Evolutionary conservation across 2,888 invertebrate species (phyloP), one percentile per base, ranked within the genome.

Genomic region (Cephus pulcher): DNA sequence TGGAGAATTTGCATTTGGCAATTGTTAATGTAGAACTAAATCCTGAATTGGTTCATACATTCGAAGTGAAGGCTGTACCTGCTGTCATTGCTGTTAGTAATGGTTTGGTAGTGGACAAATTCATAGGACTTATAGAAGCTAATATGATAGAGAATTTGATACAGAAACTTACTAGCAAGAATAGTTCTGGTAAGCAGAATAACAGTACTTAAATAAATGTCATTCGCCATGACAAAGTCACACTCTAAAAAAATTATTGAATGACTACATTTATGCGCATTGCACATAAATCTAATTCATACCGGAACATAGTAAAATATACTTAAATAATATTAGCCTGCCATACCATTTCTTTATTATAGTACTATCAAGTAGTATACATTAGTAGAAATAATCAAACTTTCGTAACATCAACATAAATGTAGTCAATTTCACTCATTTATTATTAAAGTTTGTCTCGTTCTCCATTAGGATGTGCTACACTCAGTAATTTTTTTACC

Each of bases 41-140:
- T 90, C 95, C 96, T 0, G 96, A 97, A 86, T 91, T 97, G 79
- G 97, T 97, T 35, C 96, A 96, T 86, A 96, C 96, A 0, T 97
- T 95, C 84, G 95, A 95, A 88, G 96, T 97, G 0, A 96, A 96
- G 92, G 97, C 97, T 40, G 96, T 97, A 0, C 97, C 97, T 35
- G 96, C 96, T 1, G 95, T 96, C 12, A 94, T 97, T 89, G 97
- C 97, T 12, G 96, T 97, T 76, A 94, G 95, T 77, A 96, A 97
- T 89, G 97, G 97, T 3, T 93, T 96, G 34, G 95, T 97, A 75
- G 95, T 97, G 32, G 97, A 97, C 91, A 97, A 97, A 91, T 97
- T 97, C 90, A 96, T 97, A 83, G 97, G 97, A 0, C 91, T 97
- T n/a, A 96, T 96, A 0, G 96, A 97, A 89, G 94, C 95, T 0